Base-by-base conservation (phyloP, 1,140 invertebrate genomes). In the Drosophila santomea region DNA sequence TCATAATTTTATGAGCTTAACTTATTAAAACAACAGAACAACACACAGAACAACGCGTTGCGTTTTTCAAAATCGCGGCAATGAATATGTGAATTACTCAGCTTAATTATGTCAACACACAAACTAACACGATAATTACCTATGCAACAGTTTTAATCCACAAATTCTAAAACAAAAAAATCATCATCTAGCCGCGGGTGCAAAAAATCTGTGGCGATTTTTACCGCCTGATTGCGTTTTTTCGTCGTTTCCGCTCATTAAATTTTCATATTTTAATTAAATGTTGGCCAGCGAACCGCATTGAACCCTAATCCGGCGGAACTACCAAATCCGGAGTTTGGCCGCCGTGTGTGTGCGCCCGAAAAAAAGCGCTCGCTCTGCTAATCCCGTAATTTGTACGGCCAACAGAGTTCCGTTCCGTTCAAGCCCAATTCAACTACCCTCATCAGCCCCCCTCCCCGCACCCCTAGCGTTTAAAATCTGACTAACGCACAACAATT, bases 371-470 rank as follows among this genome's bases (percentile, higher is more conserved):
- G 41, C 68, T 51, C 74, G 62, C 74, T 68, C 57, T 60, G 74
- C 88, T 91, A 91, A 91, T 91, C 88, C 83, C 74, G 80, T 91
- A 91, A 91, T 90, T 91, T 91, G 73, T 79, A 91, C 74, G 57
- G 75, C 78, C 78, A 91, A 91, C 88, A 91, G 43, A 20, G 43
- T 17, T 43, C 41, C 41, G 41, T 20, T 20, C 10, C 15, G 41
- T 20, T 20, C 10, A 8, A 17, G 17, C 15, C 6, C 20, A 20
- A 17, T 4, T 10, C 17, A 20, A 20, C 3, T 10, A 3, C 4
- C 1, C 17, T 15, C 43, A 25, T 4, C 32, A 25, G 28, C 38
- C 62, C 0, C 3, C 23, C 23, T 2, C 23, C 0, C 3, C 4
- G 0, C 25, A 0, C 25, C 25, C 4, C 62, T 45, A 12, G 45